Base-by-base conservation (phyloP, 1,140 invertebrate species). In the Brachionus koreanus region DNA sequence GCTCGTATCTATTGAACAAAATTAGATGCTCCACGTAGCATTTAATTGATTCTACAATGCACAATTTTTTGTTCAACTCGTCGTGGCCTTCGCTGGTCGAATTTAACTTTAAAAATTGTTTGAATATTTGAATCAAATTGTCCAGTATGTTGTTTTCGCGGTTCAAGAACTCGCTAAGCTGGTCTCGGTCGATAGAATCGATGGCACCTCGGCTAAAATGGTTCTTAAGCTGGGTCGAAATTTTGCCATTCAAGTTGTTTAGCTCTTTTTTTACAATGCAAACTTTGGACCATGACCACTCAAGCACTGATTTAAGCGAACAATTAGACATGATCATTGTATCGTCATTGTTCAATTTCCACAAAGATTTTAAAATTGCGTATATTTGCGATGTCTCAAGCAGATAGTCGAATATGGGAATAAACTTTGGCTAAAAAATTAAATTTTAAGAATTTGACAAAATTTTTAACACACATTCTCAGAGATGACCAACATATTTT, bases 91-190 rank as follows among this genome's bases (percentile, higher is more conserved):
- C 39, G 10, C 29, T 19, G 19, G 69, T 74, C 23, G 69, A 43
- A 10, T 74, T 29, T 13, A 74, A 25, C 29, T 74, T 74, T 2
- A 74, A 1, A 74, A 74, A 74, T 25, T 74, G 69, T 25, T 46
- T 74, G n/a, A 46, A 74, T 13, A 74, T 49, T 74, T 74, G 69
- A 25, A 74, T 74, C 25, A 74, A 74, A 46, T 74, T 74, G 42
- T 74, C 69, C 3, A 74, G 13, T 25, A 74, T 23, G 43, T 74
- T 74, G 42, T 74, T 74, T 25, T 74, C 69, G 16, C 69, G 39
- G 19, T 74, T 43, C 25, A 74, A 33, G 25, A 74, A 74, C n/a
- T 74, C 69, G 42, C 19, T 46, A 13, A 74, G 29, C 19, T 74
- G 43, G 9, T 74, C 42, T 5, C 33, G 19, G 7, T 74, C 69